Percentiles rank a stretch among this genome's conserved stretches.
Conservation (phyloP, 2,113 vertebrate genomes). For the Toxotes jaculatrix region DNA sequence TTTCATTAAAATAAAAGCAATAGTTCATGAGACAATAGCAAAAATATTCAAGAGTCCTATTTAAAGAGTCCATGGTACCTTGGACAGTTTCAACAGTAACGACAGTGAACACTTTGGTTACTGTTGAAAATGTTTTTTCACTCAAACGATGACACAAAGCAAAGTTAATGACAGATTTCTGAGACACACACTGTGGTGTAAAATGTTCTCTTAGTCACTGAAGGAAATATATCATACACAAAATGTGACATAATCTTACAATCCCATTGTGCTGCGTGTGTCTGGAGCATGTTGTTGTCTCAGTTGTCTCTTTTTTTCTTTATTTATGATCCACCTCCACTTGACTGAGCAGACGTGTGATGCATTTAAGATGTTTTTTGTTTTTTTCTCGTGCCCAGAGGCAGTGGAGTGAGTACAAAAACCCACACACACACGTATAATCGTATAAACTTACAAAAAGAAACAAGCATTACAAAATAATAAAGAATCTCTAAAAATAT, state of each 20-base stretch:
- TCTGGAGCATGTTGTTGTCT: background rate
- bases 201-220: background rate
- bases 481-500: constrained; percentile 36
- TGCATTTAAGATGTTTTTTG: background rate
- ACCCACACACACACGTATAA: constrained; percentile 6
- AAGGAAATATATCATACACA: background rate
- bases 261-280: background rate
- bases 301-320: background rate
- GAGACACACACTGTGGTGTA: background rate
- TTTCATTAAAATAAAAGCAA: too few species aligned
- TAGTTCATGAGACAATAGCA: too few species aligned
- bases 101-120: background rate
- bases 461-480: background rate
- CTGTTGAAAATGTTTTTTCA: background rate
- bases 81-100: too few species aligned
- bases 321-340: constrained; percentile 19
- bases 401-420: background rate
- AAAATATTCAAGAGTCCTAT: background rate
- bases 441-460: background rate
- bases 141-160: background rate
- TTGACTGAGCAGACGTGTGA: background rate
- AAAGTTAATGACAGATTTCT: too few species aligned
- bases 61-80: background rate
- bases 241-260: background rate
- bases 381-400: constrained; percentile 5